These are phyloP conservation scores for Lepus townsendii DNA, from an alignment of 2,797 vertebrate genomes.

Conservation along the genomic window DNA sequence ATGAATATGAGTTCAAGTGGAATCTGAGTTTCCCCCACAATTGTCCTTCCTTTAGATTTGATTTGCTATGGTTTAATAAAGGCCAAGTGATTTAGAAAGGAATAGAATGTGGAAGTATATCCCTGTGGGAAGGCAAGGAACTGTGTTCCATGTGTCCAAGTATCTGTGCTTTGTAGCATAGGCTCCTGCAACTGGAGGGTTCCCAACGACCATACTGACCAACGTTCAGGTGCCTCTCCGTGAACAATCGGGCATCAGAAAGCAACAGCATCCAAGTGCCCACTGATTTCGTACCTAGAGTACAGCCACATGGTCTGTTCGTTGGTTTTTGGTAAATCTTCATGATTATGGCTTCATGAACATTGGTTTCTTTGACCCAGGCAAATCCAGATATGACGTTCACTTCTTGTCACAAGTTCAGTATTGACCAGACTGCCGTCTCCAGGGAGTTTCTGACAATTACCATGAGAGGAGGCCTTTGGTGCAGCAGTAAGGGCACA, in stretches of 20 bases:
- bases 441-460: background rate
- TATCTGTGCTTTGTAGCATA: background rate
- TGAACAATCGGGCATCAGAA: background rate
- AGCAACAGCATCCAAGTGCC: background rate
- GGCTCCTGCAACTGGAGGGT: background rate
- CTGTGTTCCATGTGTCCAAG: background rate
- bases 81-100: background rate
- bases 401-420: background rate
- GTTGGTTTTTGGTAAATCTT: background rate
- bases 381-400: background rate
- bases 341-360: background rate
- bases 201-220: background rate
- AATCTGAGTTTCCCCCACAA: background rate
- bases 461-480: background rate
- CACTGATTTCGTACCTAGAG: background rate
- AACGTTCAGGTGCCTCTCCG: background rate
- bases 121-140: background rate
- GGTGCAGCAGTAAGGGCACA: no score
- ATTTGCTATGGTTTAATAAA: background rate
- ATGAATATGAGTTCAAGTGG: background rate
- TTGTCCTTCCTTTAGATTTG: background rate
- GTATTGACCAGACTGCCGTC: background rate
- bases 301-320: background rate
- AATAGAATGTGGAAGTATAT: background rate
- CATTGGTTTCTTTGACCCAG: background rate